Evolutionary conservation across 2,888 invertebrate species (phyloP).

Genomic region (Camponotus fellah): DNA sequence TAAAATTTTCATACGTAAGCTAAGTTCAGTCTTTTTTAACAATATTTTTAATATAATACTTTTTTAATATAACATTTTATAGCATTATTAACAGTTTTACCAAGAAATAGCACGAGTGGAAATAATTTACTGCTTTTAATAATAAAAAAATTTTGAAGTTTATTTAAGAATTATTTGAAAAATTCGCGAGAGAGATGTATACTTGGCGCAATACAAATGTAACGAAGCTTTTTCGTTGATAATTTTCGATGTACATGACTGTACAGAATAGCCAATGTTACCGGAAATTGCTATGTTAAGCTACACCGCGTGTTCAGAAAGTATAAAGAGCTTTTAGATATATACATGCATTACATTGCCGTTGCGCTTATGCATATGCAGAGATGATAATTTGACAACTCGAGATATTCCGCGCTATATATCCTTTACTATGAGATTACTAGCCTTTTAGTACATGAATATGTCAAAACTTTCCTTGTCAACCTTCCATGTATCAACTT

Average conservation of each 20-base stretch:
- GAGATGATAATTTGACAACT: conserved; percentile 51
- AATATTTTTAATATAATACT: not conserved
- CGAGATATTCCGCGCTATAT: conserved; percentile 22
- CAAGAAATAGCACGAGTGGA: too few relatives aligned
- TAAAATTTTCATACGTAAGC: not conserved
- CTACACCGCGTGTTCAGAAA: conserved; percentile 25
- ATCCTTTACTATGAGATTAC: conserved; percentile 35
- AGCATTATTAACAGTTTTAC: not conserved
- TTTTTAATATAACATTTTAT: not conserved
- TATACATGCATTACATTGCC: conserved; percentile 34
- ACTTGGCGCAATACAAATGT: not conserved
- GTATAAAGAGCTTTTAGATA: conserved; percentile 41
- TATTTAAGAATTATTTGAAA: not conserved
- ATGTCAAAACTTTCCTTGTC: conserved; percentile 27
- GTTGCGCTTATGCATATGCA: conserved; percentile 53
- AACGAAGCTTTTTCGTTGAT: not conserved
- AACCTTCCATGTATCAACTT: conserved; percentile 20
- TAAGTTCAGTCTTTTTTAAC: not conserved
- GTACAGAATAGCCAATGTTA: conserved; percentile 3
- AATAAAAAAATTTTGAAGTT: not conserved
- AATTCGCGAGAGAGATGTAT: not conserved
- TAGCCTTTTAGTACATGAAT: conserved; percentile 23
- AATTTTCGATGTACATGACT: conserved; percentile 4
- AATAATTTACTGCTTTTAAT: not conserved
- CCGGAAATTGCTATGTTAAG: conserved; percentile 16